Evolutionary conservation across 2,113 vertebrate species (phyloP).

Genomic region (Leuciscus idus): DNA sequence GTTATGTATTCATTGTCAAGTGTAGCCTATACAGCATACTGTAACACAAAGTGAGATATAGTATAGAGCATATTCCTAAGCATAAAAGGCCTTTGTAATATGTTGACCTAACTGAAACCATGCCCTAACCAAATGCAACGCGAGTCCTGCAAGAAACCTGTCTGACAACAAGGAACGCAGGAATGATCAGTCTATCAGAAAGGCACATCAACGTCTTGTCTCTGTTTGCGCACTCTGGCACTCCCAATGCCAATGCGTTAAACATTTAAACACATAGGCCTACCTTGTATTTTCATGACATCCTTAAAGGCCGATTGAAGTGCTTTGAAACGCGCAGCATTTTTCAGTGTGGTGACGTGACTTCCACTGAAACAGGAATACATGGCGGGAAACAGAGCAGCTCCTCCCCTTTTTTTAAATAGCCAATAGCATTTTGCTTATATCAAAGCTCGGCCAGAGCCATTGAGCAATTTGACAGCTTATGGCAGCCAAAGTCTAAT

Average conservation of each 20-base stretch:
- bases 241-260: background rate
- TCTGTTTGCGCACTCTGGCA: background rate
- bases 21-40: background rate
- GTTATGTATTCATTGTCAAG: background rate
- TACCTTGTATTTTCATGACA: background rate
- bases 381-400: too few relatives aligned
- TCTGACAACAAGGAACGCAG: background rate
- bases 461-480: background rate
- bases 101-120: background rate
- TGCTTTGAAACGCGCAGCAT: too few relatives aligned
- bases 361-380: too few relatives aligned
- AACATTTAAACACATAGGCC: background rate
- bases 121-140: background rate
- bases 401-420: background rate
- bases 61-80: background rate
- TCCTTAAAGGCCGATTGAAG: background rate
- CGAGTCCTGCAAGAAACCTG: background rate
- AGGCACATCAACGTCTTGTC: background rate
- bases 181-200: background rate
- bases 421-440: too few relatives aligned
- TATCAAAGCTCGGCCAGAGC: background rate
- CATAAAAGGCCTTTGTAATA: background rate
- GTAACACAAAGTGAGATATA: background rate
- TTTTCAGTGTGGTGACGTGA: too few relatives aligned
- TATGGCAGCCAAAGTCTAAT: too few relatives aligned